Evolutionary conservation across 1,140 invertebrate species (phyloP).

Genomic region (Radopholus similis): DNA sequence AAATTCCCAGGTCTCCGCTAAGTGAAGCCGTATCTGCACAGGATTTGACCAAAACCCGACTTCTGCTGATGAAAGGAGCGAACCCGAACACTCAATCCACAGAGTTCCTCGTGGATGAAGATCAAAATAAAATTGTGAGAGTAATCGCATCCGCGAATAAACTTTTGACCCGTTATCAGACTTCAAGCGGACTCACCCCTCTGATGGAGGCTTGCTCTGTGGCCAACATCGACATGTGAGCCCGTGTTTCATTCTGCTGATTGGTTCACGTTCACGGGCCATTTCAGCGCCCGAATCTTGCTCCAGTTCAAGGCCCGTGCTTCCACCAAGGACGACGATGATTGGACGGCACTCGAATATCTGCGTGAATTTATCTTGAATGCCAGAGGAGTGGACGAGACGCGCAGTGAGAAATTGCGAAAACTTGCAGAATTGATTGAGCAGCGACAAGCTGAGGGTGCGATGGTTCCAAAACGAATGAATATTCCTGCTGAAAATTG

Average conservation of each 20-base stretch:
- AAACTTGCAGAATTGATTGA: slow-evolving; percentile 12
- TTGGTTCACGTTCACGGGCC: no score
- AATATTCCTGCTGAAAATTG: not conserved
- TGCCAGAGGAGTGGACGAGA: not conserved
- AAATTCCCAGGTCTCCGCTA: no score
- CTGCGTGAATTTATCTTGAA: slow-evolving; percentile 9
- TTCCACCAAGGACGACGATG: slow-evolving; percentile 12
- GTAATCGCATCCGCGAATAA: not conserved
- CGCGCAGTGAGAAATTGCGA: not conserved
- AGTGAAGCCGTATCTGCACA: slow-evolving; percentile 14
- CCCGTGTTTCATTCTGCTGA: no score
- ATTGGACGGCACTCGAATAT: slow-evolving; percentile 17
- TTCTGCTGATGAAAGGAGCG: slow-evolving; percentile 14
- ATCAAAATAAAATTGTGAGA: slow-evolving; percentile 21
- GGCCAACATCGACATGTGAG: no score
- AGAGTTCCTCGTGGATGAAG: slow-evolving; percentile 12
- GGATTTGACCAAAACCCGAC: slow-evolving; percentile 3
- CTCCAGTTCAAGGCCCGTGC: slow-evolving; percentile 12
- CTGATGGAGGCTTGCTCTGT: slow-evolving; percentile 16
- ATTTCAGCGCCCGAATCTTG: slow-evolving; percentile 7
- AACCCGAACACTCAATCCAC: slow-evolving; percentile 11
- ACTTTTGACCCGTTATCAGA: not conserved
- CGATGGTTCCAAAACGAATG: not conserved
- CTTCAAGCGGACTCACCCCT: slow-evolving; percentile 6
- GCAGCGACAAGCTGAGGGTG: slow-evolving; percentile 6